phyloP scores from a whole-genome alignment of 2,797 vertebrate genomes.

The Strix occidentalis region DNA sequence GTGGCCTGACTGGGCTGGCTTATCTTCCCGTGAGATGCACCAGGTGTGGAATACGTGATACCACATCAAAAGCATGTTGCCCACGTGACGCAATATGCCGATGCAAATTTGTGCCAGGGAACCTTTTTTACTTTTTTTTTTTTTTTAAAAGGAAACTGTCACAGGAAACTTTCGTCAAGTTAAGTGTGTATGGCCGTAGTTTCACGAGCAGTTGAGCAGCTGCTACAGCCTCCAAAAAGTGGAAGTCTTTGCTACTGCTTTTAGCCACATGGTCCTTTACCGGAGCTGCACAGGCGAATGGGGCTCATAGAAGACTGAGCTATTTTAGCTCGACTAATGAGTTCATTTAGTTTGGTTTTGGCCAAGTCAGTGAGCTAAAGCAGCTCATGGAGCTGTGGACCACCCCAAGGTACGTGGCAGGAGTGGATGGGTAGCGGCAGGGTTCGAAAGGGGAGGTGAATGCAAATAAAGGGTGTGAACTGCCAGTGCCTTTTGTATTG shows the following conservation, averaged over 20 bases:
- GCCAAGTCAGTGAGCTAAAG: not conserved
- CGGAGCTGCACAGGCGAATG: fast-evolving
- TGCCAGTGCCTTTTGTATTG: not conserved
- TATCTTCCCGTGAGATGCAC: not conserved
- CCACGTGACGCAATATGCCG: not conserved
- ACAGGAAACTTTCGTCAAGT: not conserved
- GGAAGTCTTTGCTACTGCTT: no score
- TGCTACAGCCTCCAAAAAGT: not conserved
- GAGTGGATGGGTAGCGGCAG: not conserved
- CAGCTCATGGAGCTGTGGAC: not conserved
- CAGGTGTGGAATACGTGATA: not conserved
- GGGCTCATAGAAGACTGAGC: not conserved
- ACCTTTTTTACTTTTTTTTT: not conserved
- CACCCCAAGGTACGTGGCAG: not conserved
- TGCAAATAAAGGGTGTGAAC: not conserved
- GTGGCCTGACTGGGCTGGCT: no score
- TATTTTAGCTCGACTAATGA: fast-evolving
- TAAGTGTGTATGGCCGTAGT: not conserved
- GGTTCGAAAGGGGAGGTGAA: not conserved
- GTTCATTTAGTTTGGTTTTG: not conserved
- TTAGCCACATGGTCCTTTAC: not conserved
- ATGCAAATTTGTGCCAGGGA: not conserved
- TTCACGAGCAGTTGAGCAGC: not conserved
- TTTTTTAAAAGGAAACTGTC: not conserved
- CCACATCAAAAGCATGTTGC: fast-evolving